These are phyloP conservation scores for Arrhopalites spinosus DNA, from an alignment of 2,888 invertebrate genomes.

Conservation along the genomic window DNA sequence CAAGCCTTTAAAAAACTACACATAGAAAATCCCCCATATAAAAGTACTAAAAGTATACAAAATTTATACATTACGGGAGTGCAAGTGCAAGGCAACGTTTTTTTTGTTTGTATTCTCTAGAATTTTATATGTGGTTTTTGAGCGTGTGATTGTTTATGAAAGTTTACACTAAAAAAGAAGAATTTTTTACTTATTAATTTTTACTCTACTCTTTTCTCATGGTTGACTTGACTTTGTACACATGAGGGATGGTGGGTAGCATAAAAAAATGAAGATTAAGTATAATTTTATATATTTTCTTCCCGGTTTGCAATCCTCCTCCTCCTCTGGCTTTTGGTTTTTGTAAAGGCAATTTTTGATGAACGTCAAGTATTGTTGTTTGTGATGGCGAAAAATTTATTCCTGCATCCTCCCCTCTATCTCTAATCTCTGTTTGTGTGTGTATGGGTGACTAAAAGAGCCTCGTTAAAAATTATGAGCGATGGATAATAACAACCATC, in stretches of 20 bases:
- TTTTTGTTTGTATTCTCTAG: too few species aligned
- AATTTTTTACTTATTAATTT: conserved; percentile 23
- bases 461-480: conserved; percentile 50
- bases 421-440: too few species aligned
- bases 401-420: too few species aligned
- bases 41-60: too few species aligned
- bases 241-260: too few species aligned
- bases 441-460: conserved; percentile 8
- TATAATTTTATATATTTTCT: not conserved
- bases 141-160: conserved; percentile 25
- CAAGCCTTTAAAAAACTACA: too few species aligned
- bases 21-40: too few species aligned
- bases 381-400: not conserved
- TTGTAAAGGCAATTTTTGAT: conserved; percentile 14
- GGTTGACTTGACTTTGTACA: too few species aligned
- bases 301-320: not conserved
- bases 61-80: too few species aligned
- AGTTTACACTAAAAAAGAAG: conserved; percentile 9
- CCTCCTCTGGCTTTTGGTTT: not conserved
- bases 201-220: not conserved
- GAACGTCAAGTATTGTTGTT: conserved; percentile 29
- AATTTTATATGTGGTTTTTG: not conserved
- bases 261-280: too few species aligned
- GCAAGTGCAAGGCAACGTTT: too few species aligned
- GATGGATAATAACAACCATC: conserved; percentile 45